Conservation (phyloP, 2,113 vertebrate genomes). For the Theristicus caerulescens region DNA sequence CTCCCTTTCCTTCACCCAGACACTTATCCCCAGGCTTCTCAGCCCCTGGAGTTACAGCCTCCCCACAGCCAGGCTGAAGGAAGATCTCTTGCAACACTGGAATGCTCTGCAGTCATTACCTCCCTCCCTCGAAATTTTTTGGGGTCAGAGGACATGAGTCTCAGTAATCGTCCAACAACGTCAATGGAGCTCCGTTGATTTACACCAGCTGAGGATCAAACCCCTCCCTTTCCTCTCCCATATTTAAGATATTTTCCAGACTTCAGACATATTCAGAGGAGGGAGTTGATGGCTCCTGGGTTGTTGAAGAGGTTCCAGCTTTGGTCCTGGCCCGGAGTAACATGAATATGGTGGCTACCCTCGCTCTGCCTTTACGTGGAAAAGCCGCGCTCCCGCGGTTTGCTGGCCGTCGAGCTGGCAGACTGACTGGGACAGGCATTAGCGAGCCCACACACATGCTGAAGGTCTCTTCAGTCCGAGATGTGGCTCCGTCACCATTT, state of each 20-base stretch:
- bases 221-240: slow-evolving; percentile 51
- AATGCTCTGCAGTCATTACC: slow-evolving; percentile 62
- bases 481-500: background rate
- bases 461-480: background rate
- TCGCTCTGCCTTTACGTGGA: background rate
- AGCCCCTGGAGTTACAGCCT: background rate
- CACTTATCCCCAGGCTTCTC: background rate
- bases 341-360: background rate
- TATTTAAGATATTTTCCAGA: slow-evolving; percentile 61
- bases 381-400: fast-evolving
- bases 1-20: background rate
- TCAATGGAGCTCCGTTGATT: slow-evolving; percentile 29
- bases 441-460: background rate
- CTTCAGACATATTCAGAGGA: slow-evolving; percentile 9
- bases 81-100: slow-evolving; percentile 62
- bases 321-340: background rate
- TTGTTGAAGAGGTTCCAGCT: slow-evolving; percentile 31
- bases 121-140: slow-evolving; percentile 58
- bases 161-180: slow-evolving; percentile 49
- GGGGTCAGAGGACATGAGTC: slow-evolving; percentile 63
- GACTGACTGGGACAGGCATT: background rate
- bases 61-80: background rate
- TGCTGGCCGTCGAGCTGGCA: background rate
- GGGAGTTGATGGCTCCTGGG: slow-evolving; percentile 19
- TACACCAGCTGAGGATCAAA: slow-evolving; percentile 62